Conservation (phyloP, 2,113 vertebrate genomes). For the Clupea harengus region DNA sequence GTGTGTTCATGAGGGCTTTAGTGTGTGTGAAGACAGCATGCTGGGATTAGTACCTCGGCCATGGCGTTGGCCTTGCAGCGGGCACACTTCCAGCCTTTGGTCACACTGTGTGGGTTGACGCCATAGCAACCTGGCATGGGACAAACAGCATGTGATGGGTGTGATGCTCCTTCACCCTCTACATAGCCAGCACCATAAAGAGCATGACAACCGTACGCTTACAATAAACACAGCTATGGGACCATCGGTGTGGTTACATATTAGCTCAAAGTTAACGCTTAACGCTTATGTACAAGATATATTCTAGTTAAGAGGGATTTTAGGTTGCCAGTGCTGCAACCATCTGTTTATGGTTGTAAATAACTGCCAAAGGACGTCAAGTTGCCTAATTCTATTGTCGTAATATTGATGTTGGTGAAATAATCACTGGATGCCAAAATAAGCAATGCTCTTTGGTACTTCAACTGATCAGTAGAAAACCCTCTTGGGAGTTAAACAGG, state of each 20-base stretch:
- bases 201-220: neutral
- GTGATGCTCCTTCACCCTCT: neutral
- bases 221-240: neutral
- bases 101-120: constrained; percentile 78
- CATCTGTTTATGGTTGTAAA: neutral
- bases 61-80: constrained; percentile 88
- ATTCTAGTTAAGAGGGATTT: neutral
- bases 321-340: neutral
- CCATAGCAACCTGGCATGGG: constrained; percentile 85
- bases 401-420: neutral
- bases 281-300: neutral
- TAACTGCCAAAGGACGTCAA: neutral
- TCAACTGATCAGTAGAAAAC: neutral
- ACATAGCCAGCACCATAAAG: neutral
- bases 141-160: constrained; percentile 19
- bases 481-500: neutral
- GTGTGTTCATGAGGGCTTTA: neutral
- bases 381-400: neutral
- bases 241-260: no score
- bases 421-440: neutral
- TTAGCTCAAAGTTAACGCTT: neutral
- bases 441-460: neutral
- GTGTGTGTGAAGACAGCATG: neutral
- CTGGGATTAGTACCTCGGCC: constrained; percentile 78
- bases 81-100: constrained; percentile 89